Percentiles rank a stretch among this genome's conserved stretches.
phyloP scores from a whole-genome alignment of 2,888 invertebrate species.

The Plebejus anna region DNA sequence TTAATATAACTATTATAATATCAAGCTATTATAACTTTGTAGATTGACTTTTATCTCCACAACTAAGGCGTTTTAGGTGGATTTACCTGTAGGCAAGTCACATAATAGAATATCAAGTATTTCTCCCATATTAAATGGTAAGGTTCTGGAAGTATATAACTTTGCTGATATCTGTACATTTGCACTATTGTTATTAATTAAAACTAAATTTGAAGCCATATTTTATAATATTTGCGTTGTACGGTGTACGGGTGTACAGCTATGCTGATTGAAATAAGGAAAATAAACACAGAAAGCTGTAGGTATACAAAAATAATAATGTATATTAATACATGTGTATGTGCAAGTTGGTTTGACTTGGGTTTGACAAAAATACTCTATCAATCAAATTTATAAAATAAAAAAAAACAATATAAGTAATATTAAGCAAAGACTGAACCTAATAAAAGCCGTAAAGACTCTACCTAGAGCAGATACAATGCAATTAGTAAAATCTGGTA shows the following conservation, averaged over 20 bases:
- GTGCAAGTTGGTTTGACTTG: too few relatives aligned
- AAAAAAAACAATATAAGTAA: not conserved
- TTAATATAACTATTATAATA: too few relatives aligned
- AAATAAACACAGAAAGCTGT: not conserved
- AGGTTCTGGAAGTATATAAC: not conserved
- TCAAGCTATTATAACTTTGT: too few relatives aligned
- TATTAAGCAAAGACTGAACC: not conserved
- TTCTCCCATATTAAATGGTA: constrained; percentile 1
- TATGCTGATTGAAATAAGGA: not conserved
- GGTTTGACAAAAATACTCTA: not conserved
- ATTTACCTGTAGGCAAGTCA: not conserved
- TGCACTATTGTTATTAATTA: not conserved
- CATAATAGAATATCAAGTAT: not conserved
- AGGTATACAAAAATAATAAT: too few relatives aligned
- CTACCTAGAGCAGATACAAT: too few relatives aligned
- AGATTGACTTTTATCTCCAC: not conserved
- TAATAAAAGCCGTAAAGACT: not conserved
- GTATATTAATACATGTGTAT: too few relatives aligned
- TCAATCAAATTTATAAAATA: not conserved
- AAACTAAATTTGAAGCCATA: not conserved
- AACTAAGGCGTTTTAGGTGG: not conserved
- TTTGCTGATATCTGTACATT: not conserved
- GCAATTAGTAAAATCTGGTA: not conserved
- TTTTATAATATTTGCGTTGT: not conserved
- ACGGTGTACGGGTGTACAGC: not conserved